phyloP scores from a whole-genome alignment of 2,113 vertebrate genomes.

The Cariama cristata region DNA sequence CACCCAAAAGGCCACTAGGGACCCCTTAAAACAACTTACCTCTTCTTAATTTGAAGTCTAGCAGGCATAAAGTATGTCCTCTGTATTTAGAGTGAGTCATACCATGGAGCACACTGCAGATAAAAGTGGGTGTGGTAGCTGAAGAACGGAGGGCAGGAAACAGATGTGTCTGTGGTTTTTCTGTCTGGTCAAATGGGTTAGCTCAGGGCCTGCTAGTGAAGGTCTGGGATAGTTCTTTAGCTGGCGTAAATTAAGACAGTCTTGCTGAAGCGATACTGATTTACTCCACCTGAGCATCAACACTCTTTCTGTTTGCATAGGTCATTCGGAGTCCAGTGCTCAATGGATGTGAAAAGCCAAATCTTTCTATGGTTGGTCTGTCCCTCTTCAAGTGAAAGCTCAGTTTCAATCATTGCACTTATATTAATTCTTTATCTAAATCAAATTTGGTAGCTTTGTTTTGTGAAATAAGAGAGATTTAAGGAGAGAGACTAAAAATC shows the following conservation, averaged over 20 bases:
- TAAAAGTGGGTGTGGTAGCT: constrained; percentile 48
- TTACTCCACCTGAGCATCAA: not conserved
- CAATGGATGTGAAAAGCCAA: rapidly evolving
- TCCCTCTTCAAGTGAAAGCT: not conserved
- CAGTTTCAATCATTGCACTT: not conserved
- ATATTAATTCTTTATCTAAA: not conserved
- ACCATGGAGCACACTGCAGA: not conserved
- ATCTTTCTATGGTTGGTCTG: rapidly evolving
- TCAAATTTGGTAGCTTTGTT: not conserved
- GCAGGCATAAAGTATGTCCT: not conserved
- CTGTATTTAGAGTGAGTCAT: constrained; percentile 13
- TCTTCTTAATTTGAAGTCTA: constrained; percentile 13
- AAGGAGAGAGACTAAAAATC: not conserved
- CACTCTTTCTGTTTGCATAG: not conserved
- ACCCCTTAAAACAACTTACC: not conserved
- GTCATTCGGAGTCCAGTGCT: not conserved
- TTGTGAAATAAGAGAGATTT: not conserved
- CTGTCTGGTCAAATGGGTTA: constrained; percentile 14
- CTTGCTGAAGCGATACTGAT: not conserved
- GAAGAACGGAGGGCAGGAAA: constrained; percentile 40
- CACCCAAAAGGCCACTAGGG: constrained; percentile 18
- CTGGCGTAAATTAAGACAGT: not conserved
- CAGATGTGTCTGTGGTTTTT: constrained; percentile 47
- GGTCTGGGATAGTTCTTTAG: not conserved
- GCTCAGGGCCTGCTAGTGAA: not conserved